Conservation (phyloP, 1,140 invertebrate genomes). For the Trichonephila clavipes region DNA sequence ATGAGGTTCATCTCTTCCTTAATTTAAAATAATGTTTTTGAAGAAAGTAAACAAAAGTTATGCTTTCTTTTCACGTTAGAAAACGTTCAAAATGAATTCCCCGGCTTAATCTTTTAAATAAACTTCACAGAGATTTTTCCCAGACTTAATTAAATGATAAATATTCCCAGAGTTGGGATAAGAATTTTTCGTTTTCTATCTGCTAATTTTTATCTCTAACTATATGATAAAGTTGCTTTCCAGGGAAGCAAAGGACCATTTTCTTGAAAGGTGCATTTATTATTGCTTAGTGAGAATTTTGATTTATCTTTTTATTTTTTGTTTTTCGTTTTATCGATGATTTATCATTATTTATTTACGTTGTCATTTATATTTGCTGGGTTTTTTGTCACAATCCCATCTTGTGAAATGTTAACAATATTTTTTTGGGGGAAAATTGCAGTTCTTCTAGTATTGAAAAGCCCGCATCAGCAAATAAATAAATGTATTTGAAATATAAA, state of each 20-base stretch:
- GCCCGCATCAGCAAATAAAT: no score
- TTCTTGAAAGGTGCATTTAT: background rate
- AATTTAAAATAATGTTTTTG: conserved; percentile 48
- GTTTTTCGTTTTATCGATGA: background rate
- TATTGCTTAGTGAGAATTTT: background rate
- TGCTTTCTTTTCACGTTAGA: background rate
- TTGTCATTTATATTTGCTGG: background rate
- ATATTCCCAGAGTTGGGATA: conserved; percentile 8
- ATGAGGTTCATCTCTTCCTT: background rate
- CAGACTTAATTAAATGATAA: conserved; percentile 49
- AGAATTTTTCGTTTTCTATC: background rate
- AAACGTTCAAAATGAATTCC: conserved; percentile 21
- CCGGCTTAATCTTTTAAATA: conserved; percentile 51
- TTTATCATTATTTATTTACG: conserved; percentile 6
- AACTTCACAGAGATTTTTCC: conserved; percentile 42
- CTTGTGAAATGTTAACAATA: background rate
- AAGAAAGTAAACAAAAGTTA: conserved; percentile 40
- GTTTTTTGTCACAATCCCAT: background rate
- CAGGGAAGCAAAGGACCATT: background rate
- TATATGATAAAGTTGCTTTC: conserved; percentile 19
- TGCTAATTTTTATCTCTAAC: conserved; percentile 10
- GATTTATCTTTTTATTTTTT: background rate
- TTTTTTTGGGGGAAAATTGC: background rate
- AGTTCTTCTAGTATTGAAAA: background rate
- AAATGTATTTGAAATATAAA: no score